Evolutionary conservation across 2,113 vertebrate species (phyloP).

Genomic region (Calidris pygmaea): DNA sequence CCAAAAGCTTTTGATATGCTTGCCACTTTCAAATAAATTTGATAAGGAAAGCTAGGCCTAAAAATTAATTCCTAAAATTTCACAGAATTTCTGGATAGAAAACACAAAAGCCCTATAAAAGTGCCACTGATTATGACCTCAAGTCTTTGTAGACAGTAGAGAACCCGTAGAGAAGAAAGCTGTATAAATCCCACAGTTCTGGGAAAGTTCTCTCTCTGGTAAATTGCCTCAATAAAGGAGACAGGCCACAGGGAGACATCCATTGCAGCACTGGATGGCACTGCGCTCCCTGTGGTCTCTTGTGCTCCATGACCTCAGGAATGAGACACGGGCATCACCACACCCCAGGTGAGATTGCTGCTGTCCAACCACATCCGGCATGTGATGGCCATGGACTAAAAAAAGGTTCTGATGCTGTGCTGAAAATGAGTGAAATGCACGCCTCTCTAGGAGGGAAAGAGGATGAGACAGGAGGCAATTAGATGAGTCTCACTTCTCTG

Average conservation of each 20-base stretch:
- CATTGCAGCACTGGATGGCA: too few relatives aligned
- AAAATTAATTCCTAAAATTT: background rate
- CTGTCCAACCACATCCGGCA: rapidly evolving
- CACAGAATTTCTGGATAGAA: background rate
- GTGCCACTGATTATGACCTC: background rate
- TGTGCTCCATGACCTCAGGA: background rate
- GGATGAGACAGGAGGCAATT: background rate
- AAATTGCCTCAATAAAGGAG: background rate
- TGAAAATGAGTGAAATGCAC: background rate
- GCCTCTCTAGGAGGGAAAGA: background rate
- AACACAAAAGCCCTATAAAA: background rate
- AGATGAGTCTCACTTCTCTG: background rate
- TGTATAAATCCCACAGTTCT: background rate
- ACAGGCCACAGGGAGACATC: rapidly evolving
- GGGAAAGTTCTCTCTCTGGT: background rate
- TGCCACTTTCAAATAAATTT: background rate
- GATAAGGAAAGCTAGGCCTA: background rate
- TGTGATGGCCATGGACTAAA: background rate
- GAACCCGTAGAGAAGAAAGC: rapidly evolving
- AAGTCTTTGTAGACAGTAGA: background rate
- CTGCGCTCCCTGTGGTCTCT: background rate
- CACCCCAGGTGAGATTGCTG: background rate
- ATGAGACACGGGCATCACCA: background rate
- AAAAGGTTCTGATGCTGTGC: background rate
- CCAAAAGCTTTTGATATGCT: background rate